A percentile compares a stretch with the other conserved stretches of the same genome.
phyloP scores from a whole-genome alignment of 2,888 invertebrate species.

The Metellina segmentata region DNA sequence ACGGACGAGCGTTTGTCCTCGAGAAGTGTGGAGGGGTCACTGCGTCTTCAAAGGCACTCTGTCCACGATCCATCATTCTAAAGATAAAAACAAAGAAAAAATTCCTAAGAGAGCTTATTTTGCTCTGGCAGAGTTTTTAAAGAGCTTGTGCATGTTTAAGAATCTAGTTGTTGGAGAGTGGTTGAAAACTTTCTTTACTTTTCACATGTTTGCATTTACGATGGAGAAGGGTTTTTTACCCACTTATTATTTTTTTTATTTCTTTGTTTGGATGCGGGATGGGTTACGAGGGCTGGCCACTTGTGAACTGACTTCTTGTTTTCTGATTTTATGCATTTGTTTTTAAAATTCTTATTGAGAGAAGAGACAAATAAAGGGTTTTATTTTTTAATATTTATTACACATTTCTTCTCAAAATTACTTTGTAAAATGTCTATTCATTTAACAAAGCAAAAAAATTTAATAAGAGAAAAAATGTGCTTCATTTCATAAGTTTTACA shows the following conservation, averaged over 20 bases:
- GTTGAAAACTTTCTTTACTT: slow-evolving; percentile 16
- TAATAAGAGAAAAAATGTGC: too few relatives aligned
- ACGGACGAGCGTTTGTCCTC: too few relatives aligned
- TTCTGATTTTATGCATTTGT: too few relatives aligned
- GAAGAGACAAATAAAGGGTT: too few relatives aligned
- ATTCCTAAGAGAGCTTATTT: slow-evolving; percentile 77
- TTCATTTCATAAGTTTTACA: too few relatives aligned
- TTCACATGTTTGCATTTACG: neutral
- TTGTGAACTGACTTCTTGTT: too few relatives aligned
- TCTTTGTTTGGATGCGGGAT: neutral
- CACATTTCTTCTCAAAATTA: too few relatives aligned
- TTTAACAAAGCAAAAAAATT: too few relatives aligned
- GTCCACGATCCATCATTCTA: slow-evolving; percentile 74
- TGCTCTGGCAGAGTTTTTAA: slow-evolving; percentile 72
- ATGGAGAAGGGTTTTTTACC: neutral
- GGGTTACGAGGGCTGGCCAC: too few relatives aligned
- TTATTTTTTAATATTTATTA: too few relatives aligned
- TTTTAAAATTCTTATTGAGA: too few relatives aligned
- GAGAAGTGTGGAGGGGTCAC: neutral
- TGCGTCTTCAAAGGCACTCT: slow-evolving; percentile 69
- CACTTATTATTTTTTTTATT: neutral
- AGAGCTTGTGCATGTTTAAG: slow-evolving; percentile 77
- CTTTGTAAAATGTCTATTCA: too few relatives aligned
- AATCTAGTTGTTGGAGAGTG: slow-evolving; percentile 71
- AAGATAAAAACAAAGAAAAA: slow-evolving; percentile 63